phyloP scores from a whole-genome alignment of 2,113 vertebrate genomes.

The human region DNA sequence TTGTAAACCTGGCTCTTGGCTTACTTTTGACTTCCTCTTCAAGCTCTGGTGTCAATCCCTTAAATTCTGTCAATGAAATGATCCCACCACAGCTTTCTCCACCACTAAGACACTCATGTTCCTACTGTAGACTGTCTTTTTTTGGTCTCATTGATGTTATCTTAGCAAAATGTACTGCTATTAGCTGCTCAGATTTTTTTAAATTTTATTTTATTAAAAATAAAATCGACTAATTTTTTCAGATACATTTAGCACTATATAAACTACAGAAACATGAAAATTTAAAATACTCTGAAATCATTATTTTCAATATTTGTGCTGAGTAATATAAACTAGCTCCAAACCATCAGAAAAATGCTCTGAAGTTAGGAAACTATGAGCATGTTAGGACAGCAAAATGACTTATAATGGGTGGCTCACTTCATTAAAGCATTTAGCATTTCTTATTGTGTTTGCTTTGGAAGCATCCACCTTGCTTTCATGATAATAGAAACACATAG shows the following conservation, averaged over 20 bases:
- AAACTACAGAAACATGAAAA: neutral
- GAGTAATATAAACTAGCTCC: neutral
- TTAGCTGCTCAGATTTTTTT: neutral
- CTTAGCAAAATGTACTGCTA: neutral
- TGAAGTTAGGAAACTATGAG: neutral
- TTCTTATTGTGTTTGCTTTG: neutral
- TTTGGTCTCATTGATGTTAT: neutral
- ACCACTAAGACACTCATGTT: neutral
- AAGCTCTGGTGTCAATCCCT: neutral
- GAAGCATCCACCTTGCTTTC: neutral
- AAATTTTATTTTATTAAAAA: conserved; percentile 30
- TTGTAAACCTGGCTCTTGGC: neutral
- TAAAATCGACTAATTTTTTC: neutral
- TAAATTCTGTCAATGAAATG: neutral
- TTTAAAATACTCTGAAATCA: neutral
- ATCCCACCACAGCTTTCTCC: neutral
- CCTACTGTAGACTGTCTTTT: neutral
- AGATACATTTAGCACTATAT: neutral
- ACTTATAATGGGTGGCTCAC: neutral
- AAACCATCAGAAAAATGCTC: neutral
- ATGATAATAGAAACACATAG: neutral
- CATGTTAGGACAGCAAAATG: neutral
- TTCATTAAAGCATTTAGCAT: neutral
- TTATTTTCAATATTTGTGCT: neutral
- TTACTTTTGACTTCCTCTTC: neutral